Percentiles rank a stretch among this genome's conserved stretches.
These are phyloP conservation scores for Euclidia mi DNA, from an alignment of 2,888 invertebrate species.

Conservation along the genomic window DNA sequence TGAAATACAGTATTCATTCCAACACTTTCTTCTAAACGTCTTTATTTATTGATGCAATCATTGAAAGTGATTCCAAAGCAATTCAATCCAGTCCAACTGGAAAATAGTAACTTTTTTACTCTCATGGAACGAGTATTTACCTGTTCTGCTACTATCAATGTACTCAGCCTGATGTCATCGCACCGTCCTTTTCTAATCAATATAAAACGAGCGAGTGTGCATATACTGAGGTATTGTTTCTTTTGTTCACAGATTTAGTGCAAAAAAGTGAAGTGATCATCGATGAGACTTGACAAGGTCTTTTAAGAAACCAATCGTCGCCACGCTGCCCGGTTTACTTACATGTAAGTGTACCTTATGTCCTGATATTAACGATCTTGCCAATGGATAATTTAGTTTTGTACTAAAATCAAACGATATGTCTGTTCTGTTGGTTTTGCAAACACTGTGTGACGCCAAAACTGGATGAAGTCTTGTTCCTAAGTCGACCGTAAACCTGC, in stretches of 20 bases:
- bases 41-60: neutral
- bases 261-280: constrained; percentile 70
- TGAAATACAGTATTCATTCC: neutral
- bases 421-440: too few species aligned
- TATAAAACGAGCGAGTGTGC: too few species aligned
- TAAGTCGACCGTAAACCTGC: too few species aligned
- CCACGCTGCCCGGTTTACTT: constrained; percentile 79
- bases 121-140: too few species aligned
- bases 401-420: too few species aligned
- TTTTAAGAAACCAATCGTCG: constrained; percentile 67
- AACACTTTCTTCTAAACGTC: neutral
- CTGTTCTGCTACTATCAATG: too few species aligned
- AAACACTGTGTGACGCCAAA: too few species aligned
- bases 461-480: too few species aligned
- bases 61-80: too few species aligned
- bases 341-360: constrained; percentile 83
- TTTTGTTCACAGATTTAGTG: constrained; percentile 74
- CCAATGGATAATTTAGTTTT: too few species aligned
- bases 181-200: too few species aligned
- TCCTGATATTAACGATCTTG: too few species aligned
- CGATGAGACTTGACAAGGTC: constrained; percentile 79
- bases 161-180: neutral
- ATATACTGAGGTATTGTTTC: constrained; percentile 24
- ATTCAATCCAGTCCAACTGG: neutral
- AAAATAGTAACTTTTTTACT: neutral